These are phyloP conservation scores for Thinocorus orbignyianus DNA, from an alignment of 2,113 vertebrate genomes.

Conservation along the genomic window DNA sequence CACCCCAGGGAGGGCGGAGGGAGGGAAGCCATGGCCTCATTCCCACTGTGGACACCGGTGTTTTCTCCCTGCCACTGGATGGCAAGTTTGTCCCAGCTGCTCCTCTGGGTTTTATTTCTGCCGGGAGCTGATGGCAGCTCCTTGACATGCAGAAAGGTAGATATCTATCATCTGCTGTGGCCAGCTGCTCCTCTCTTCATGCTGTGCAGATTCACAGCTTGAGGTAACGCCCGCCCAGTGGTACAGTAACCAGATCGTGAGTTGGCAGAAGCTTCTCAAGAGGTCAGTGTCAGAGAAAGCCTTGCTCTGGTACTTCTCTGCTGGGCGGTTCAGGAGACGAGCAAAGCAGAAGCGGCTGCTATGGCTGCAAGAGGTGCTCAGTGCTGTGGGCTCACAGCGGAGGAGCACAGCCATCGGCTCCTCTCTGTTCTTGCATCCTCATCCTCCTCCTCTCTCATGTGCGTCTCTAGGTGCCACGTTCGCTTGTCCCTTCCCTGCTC, in stretches of 20 bases:
- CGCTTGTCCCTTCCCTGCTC: neutral
- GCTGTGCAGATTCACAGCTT: conserved; percentile 26
- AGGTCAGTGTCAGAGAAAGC: neutral
- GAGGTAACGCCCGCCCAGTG: neutral
- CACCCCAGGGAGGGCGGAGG: neutral
- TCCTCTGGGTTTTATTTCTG: conserved; percentile 6
- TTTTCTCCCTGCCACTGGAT: neutral
- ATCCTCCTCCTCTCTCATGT: neutral
- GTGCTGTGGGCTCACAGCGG: rapidly evolving
- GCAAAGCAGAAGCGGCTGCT: neutral
- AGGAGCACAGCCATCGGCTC: neutral
- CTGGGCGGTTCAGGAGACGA: neutral
- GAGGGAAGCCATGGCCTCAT: neutral
- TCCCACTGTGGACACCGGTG: neutral
- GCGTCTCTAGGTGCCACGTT: neutral
- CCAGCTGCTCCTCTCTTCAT: conserved; percentile 53
- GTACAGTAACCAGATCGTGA: conserved; percentile 4
- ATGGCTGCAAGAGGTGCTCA: neutral
- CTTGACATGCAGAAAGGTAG: conserved; percentile 36
- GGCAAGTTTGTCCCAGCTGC: neutral
- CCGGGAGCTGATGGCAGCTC: conserved; percentile 14
- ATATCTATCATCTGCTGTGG: conserved; percentile 49
- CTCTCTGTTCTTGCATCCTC: neutral
- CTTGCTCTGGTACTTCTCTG: neutral
- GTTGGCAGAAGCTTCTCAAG: conserved; percentile 30